Evolutionary conservation across 2,113 vertebrate species (phyloP).

Genomic region (Rhinopomastus cyanomelas): DNA sequence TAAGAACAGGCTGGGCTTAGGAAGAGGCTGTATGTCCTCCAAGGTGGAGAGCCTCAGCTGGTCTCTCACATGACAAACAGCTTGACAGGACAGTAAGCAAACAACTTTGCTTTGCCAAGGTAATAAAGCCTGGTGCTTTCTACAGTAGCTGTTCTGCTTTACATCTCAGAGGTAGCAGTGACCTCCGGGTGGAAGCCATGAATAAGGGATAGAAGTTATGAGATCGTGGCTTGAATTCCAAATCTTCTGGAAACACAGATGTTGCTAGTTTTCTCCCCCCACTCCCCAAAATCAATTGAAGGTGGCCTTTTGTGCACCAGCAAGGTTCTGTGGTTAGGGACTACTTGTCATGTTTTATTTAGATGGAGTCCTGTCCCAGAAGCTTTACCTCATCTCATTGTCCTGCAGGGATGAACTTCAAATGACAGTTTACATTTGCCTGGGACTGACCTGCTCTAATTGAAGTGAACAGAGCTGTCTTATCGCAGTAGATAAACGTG

Average conservation of each 20-base stretch:
- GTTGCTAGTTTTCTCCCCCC: neutral
- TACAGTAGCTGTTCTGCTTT: neutral
- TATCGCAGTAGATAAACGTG: conserved; percentile 34
- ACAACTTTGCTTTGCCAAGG: neutral
- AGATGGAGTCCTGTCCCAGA: conserved; percentile 41
- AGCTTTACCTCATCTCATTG: conserved; percentile 39
- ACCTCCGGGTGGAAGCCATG: neutral
- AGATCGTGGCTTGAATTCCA: conserved; percentile 20
- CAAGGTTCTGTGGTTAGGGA: conserved; percentile 10
- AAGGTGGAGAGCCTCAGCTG: neutral
- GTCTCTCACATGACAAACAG: neutral
- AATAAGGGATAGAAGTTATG: conserved; percentile 5
- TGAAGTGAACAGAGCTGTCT: conserved; percentile 47
- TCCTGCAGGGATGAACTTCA: conserved; percentile 52
- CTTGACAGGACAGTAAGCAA: neutral
- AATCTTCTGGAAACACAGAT: neutral
- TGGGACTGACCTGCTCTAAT: conserved; percentile 30
- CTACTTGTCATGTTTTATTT: conserved; percentile 46
- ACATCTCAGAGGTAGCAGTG: neutral
- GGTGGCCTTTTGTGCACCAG: conserved; percentile 4
- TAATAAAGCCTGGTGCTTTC: neutral
- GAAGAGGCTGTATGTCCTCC: neutral
- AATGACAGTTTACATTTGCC: conserved; percentile 54
- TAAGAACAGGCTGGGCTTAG: neutral
- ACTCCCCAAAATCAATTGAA: conserved; percentile 17